Evolutionary conservation across 92 coral and sea anemone genomes (phyloP), one percentile per base, ranked within the genome.

Genomic region (Blastomussa wellsi): DNA sequence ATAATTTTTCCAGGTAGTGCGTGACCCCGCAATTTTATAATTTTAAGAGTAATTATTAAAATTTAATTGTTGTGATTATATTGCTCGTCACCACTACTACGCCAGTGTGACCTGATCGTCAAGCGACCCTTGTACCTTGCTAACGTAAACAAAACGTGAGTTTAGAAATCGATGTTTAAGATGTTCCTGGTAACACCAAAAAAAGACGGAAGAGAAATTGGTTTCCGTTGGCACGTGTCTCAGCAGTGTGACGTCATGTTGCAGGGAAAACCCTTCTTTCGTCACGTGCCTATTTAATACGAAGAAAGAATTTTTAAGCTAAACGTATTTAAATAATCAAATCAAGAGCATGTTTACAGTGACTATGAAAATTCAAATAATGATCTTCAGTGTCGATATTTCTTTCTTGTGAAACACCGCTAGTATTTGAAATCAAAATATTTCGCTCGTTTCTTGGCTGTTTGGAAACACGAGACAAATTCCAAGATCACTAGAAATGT

Each of bases 211-310:
- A 71, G 15, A 22, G 20, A 38, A 35, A 26, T 29, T 7, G 19
- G 29, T 11, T 68, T 68, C 74, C 74, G 74, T 33, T 5, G 24
- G 42, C 38, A 36, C 12, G 31, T 26, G 75, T 70, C 12, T 62
- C 26, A 70, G 22, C 75, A 48, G 44, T 38, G 75, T 70, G 75
- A 70, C 75, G 75, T 70, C 44, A 70, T 15, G 19, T 7, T 22
- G 12, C 48, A 37, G 75, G 42, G 75, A 20, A 70, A 70, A 70
- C 48, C 75, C 75, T 8, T 57, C 35, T 24, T 33, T 0, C 7
- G 75, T 69, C 73, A 22, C 47, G 47, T 69, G 74, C 24, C 75
- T 32, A 17, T n/a, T n/a, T n/a, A 51, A 14, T 51, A 14, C 57
- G 22, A 9, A 9, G 11, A 48, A 48, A 48, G 11, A 48, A 48